Base-by-base conservation (phyloP, 2,113 vertebrate genomes). In the Notothenia rossii region DNA sequence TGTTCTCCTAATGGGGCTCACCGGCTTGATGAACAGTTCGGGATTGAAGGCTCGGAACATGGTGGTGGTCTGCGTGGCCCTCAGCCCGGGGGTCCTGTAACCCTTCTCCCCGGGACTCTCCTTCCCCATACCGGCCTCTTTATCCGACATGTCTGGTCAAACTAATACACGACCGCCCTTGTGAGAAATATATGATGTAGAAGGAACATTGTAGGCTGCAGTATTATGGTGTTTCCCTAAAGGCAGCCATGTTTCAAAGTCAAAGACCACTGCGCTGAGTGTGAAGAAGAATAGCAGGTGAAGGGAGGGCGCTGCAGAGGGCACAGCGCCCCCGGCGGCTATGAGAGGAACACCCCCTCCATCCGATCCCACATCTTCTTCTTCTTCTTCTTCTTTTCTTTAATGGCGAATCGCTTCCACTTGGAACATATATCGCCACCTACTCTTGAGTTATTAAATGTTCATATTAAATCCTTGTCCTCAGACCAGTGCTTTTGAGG, bases 1-100 rank as follows among this genome's bases (percentile, higher is more conserved):
- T 29, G 29, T 29, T 29, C 29, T 29, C 29, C 29, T 29, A 29
- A 29, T 29, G 3, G 29, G 29, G 29, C 29, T 97, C 95, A 98
- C 98, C 25, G 98, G 98, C 93, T 95, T 98, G 72, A 99, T 97
- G 94, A 99, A 99, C 84, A 99, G 97, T 85, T 99, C 98, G 0
- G 98, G 98, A 85, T 99, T 99, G 58, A 99, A 92, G 2, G 96
- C 98, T 70, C 97, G 93, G 94, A 99, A 99, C 18, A 99, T 91
- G 0, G 95, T 95, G 17, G 97, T 98, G n/a, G 97, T 97, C 61
- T 77, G 91, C 0, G 92, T 92, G 0, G 90, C 94, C 72, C 96
- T 96, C 82, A 98, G 91, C 29, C 98, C 98, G 1, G 96, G 95
- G 1, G 77, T 94, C 84, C 69, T 79, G 88, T 78, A 95, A 1